Base-by-base conservation (phyloP, 2,113 vertebrate genomes). In the Peromyscus polionotus region DNA sequence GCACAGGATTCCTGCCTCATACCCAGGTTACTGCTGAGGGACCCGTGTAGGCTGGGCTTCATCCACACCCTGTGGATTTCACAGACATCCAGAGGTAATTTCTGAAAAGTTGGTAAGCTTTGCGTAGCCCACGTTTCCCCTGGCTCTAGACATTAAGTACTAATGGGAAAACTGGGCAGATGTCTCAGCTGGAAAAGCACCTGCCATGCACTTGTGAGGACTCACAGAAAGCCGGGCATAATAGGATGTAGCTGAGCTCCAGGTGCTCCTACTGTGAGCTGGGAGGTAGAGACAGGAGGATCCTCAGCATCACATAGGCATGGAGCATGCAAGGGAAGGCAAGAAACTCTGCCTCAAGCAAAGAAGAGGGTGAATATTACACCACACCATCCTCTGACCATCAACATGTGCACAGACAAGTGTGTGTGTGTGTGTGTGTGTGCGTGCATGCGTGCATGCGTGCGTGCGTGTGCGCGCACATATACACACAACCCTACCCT, bases 401-500 rank as follows among this genome's bases (percentile, higher is more conserved):
- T 65, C 61, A 65, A 65, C 59, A 45, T 22, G 7, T 48, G 24
- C 16, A 33, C 42, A 42, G 42, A 42, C 42, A 42, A 42, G 42
- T 31, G 51, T 57, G 19, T 81, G 79, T 39, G 24, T 65, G n/a
- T 45, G 80, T 1, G 26, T 42, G 39, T 42, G 39, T 42, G 42
- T 42, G 42, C 16, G 51, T 57, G 33, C 59, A 54, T 59, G 24
- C 45, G n/a, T 63, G 80, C 0, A 0, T 28, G 28, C 20, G 28
- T 42, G 42, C 3, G 42, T 3, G 42, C 42, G 42, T 3, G 4
- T 3, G 4, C 42, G 4, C 42, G 4, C 42, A 3, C 28, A 45
- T 5, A 67, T 6, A 7, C 31, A 68, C 2, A 68, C 36, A 5
- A 2, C 12, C 8, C 19, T 26, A 7, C 7, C 1, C 5, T 68